phyloP scores from a whole-genome alignment of 2,113 vertebrate genomes.

The Corythornis madagascariensis region DNA sequence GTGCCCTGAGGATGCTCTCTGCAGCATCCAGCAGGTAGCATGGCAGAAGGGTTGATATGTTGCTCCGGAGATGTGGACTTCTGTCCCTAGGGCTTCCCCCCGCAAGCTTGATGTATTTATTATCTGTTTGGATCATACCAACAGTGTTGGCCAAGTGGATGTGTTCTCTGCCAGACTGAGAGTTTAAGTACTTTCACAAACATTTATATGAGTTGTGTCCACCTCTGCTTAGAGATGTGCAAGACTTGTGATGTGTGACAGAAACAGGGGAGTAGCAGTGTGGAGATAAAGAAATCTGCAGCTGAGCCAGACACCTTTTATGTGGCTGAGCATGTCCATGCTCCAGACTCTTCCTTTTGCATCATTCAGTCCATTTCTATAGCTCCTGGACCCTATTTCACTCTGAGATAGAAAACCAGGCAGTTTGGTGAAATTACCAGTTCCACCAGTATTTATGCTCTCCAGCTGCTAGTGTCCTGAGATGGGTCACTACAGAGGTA shows the following conservation, averaged over 20 bases:
- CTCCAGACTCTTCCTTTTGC: not conserved
- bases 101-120: not conserved
- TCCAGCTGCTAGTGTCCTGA: not conserved
- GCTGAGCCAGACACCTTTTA: not conserved
- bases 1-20: conserved; percentile 76
- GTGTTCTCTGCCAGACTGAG: not conserved
- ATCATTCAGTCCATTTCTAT: not conserved
- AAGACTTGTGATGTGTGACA: not conserved
- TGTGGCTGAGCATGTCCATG: not conserved
- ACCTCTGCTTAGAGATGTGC: not conserved
- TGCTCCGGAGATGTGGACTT: not conserved
- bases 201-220: not conserved
- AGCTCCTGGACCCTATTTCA: not conserved
- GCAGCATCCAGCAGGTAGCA: conserved; percentile 76
- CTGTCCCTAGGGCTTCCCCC: not conserved
- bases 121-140: not conserved
- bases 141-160: not conserved
- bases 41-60: not conserved
- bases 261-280: not conserved
- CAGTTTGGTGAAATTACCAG: not conserved
- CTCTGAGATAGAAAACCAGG: not conserved
- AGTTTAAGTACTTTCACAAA: not conserved
- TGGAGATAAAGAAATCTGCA: not conserved
- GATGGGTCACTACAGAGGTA: not conserved
- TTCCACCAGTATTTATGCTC: not conserved